Evolutionary conservation across 2,888 invertebrate genomes (phyloP), one percentile per base, ranked within the genome.

Genomic region (Aporophyla lueneburgensis): DNA sequence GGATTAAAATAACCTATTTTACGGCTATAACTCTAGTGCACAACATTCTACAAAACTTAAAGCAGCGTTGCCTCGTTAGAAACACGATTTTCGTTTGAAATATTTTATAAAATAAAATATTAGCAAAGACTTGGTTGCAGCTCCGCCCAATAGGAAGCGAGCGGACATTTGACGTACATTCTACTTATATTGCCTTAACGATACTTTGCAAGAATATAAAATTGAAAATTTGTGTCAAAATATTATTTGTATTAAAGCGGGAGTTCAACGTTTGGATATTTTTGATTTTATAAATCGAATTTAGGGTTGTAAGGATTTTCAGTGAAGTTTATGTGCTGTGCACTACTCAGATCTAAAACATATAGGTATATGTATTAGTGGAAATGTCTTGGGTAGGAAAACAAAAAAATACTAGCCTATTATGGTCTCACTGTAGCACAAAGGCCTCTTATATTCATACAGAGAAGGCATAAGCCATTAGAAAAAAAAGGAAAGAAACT

Each of bases 131-230:
- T 80, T 74, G 43, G 82, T 75, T 75, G 66, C 77, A 76, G 77
- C 73, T 53, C 19, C 70, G 24, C 43, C 81, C 86, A 86, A 83
- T 87, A 71, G 83, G 74, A 78, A 85, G 91, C 88, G 87, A 90
- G 86, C 84, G 79, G 86, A 86, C 89, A 88, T 89, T 91, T 92
- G 91, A 91, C 87, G 88, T 88, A 86, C 86, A 87, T 71, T 87
- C 79, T 81, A 86, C 78, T 80, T 87, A 89, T 86, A 90, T 87
- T 87, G 86, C 86, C 76, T 79, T 85, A 78, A 81, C 82, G 84
- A 86, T 85, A 78, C 82, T 86, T 86, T 80, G 68, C 83, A 58
- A 86, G 83, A 88, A 82, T 89, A 86, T 87, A 61, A 89, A 91
- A 91, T 90, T 90, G 88, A 87, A 89, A 85, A 84, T 85, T 54